A percentile compares a stretch with the other conserved stretches of the same genome.
These are phyloP conservation scores for Pseudomugil gertrudae DNA, from an alignment of 2,797 vertebrate genomes.

Conservation along the genomic window DNA sequence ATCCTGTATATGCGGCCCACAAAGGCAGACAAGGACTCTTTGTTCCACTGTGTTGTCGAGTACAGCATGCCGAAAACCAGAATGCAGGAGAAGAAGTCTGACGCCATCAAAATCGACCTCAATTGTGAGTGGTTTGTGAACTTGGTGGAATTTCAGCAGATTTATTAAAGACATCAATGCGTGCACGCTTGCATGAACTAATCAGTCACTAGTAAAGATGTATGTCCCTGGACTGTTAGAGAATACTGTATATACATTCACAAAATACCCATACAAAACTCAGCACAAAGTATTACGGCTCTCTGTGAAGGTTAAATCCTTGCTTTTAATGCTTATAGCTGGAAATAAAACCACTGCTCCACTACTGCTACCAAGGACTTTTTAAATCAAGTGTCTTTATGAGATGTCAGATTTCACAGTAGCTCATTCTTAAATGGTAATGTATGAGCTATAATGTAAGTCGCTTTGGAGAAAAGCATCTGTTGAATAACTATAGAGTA, in stretches of 20 bases:
- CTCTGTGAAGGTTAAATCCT: background rate
- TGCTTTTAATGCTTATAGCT: background rate
- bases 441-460: too few species aligned
- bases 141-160: background rate
- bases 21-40: slow-evolving; percentile 82
- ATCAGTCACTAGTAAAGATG: background rate
- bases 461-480: background rate
- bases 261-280: background rate
- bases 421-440: too few species aligned
- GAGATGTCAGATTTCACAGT: too few species aligned
- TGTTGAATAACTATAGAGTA: too few species aligned
- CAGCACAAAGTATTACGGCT: background rate
- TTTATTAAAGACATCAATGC: background rate
- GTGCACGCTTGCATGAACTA: background rate
- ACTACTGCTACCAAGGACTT: too few species aligned
- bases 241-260: background rate
- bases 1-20: slow-evolving; percentile 81
- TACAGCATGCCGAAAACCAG: slow-evolving; percentile 75
- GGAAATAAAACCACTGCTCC: too few species aligned
- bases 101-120: slow-evolving; percentile 81
- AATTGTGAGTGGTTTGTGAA: slow-evolving; percentile 85
- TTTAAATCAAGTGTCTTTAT: too few species aligned
- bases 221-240: background rate
- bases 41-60: slow-evolving; percentile 83
- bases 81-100: slow-evolving; percentile 71